These are phyloP conservation scores for Autographa gamma DNA, from an alignment of 2,888 invertebrate species.

Conservation along the genomic window DNA sequence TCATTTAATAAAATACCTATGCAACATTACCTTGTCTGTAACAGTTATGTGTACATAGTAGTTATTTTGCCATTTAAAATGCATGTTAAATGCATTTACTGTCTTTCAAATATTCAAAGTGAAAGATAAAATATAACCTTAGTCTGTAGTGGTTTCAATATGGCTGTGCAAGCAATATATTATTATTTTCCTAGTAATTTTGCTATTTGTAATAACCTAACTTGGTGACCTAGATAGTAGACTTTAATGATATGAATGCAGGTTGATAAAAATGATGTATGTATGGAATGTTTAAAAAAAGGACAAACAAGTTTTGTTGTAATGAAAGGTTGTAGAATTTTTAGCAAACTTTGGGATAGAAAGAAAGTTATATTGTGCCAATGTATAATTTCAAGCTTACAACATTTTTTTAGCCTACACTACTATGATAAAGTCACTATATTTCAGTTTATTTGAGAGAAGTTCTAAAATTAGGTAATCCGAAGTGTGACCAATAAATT, in stretches of 20 bases:
- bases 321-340: neutral
- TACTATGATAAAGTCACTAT: too few relatives aligned
- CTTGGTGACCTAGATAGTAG: slow-evolving; percentile 50
- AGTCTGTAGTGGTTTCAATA: slow-evolving; percentile 12
- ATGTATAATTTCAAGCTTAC: neutral
- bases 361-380: neutral
- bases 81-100: slow-evolving; percentile 16
- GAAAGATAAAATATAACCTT: slow-evolving; percentile 27
- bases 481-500: too few relatives aligned
- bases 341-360: neutral
- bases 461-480: too few relatives aligned
- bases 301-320: neutral
- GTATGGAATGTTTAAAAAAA: neutral
- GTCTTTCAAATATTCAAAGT: slow-evolving; percentile 15
- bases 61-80: slow-evolving; percentile 14
- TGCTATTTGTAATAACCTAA: slow-evolving; percentile 41
- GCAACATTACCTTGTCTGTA: slow-evolving; percentile 39
- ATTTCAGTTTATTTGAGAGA: too few relatives aligned
- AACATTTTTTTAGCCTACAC: neutral
- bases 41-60: slow-evolving; percentile 16
- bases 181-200: slow-evolving; percentile 27
- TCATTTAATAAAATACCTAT: slow-evolving; percentile 46
- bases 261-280: slow-evolving; percentile 25
- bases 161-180: slow-evolving; percentile 22
- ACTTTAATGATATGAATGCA: slow-evolving; percentile 36